Base-by-base conservation (phyloP, 2,797 vertebrate genomes). In the Micrastur ruficollis region DNA sequence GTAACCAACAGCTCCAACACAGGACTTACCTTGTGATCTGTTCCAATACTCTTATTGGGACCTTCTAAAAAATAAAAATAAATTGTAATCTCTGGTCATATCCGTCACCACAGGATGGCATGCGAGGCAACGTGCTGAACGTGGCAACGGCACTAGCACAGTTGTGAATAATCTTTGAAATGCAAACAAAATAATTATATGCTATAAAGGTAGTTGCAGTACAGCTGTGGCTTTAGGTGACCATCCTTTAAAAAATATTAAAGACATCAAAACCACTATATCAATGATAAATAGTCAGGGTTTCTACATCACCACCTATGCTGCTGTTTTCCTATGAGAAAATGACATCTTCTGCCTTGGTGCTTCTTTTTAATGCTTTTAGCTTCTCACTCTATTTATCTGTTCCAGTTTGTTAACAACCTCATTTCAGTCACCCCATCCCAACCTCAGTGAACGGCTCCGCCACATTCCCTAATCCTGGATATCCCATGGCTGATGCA, bases 61-160 rank as follows among this genome's bases (percentile, higher is more conserved):
- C 52, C 23, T 80, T 40, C 42, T 66, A 72, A 81, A 53, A 76
- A 53, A 36, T 32, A 55, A 23, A 79, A 75, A 65, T 4, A 31
- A 66, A 34, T 6, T 32, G 68, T 21, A 14, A 55, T 42, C 44
- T 50, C 23, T 20, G 56, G 65, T 32, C 73, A 27, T 22, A 61
- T 5, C 40, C 27, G 14, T 36, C 27, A 6, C 91, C 87, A 89
- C 89, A 86, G 87, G 91, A 84, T 52, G 84, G 84, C 86, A 89
- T 1, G n/a, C 81, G 16, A 93, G 59, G 89, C 86, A 83, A 61
- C 0, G 3, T 17, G 70, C 52, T 65, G 81, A 27, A 22, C 7
- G 3, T 6, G 53, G 68, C 38, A 61, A 40, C 49, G 80, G 76
- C 44, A 11, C 59, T 8, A 32, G 23, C 8, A 31, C 2, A 25